These are phyloP conservation scores for Rhinoderma darwinii DNA, from an alignment of 2,113 vertebrate genomes.

Conservation along the genomic window DNA sequence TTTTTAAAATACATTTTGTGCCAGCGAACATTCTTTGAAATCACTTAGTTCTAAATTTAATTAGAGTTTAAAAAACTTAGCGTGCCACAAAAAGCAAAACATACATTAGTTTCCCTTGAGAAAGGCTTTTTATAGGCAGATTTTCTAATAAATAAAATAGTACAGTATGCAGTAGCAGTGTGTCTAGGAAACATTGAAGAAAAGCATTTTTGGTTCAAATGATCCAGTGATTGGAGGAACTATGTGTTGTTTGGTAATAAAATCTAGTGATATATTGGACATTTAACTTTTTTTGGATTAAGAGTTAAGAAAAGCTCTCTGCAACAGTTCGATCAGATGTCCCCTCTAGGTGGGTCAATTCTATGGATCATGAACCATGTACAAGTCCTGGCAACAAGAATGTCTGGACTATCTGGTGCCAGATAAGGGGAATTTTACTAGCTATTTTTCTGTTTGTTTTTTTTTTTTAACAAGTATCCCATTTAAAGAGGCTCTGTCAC, in stretches of 20 bases:
- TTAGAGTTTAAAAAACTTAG: background rate
- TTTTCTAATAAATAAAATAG: background rate
- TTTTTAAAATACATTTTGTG: background rate
- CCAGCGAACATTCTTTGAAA: background rate
- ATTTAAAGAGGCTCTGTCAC: too few species aligned
- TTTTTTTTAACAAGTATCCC: too few species aligned
- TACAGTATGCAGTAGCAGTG: background rate
- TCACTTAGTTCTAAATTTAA: background rate
- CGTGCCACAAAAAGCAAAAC: constrained; percentile 1
- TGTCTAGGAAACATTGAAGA: background rate
- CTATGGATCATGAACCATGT: too few species aligned
- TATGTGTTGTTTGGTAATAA: background rate
- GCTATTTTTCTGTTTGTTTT: too few species aligned
- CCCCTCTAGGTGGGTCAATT: too few species aligned
- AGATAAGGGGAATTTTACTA: too few species aligned
- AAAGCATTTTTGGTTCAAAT: background rate
- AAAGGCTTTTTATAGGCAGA: too few species aligned
- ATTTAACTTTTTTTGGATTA: too few species aligned
- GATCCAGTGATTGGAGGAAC: background rate
- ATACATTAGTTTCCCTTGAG: background rate
- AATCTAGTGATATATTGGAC: background rate
- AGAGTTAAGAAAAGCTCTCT: too few species aligned
- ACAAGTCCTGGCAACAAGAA: too few species aligned
- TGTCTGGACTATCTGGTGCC: too few species aligned
- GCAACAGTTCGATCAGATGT: too few species aligned